Percentiles rank a stretch among this genome's conserved stretches.
Evolutionary conservation across 2,888 invertebrate species (phyloP).

Genomic region (Drosophila glabriapex): DNA sequence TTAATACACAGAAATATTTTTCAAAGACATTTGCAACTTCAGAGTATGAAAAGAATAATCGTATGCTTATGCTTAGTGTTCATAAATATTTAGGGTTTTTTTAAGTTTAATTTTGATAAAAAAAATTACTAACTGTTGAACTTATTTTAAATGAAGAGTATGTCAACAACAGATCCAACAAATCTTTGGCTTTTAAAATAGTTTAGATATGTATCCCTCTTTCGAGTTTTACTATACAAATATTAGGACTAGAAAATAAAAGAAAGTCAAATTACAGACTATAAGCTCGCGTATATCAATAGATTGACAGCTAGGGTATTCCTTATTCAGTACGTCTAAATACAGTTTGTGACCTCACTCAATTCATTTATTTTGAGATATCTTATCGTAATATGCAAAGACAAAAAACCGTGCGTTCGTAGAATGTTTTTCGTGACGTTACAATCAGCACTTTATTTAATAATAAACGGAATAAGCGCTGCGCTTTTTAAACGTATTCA

Average conservation of each 20-base stretch:
- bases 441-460: background rate
- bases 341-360: background rate
- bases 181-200: background rate
- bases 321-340: background rate
- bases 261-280: background rate
- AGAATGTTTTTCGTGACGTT: constrained; percentile 21
- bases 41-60: background rate
- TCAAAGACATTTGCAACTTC: background rate
- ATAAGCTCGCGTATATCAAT: background rate
- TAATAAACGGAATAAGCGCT: background rate
- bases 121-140: constrained; percentile 1
- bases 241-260: background rate
- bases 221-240: background rate
- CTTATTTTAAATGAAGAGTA: background rate
- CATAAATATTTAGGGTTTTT: background rate
- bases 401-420: background rate
- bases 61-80: background rate
- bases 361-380: background rate
- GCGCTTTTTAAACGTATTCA: background rate
- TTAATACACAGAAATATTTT: background rate
- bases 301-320: constrained; percentile 21
- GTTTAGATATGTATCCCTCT: background rate
- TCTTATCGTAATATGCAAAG: constrained; percentile 26
- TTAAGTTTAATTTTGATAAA: background rate
- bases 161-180: background rate